Evolutionary conservation across 2,797 vertebrate genomes (phyloP), one percentile per base, ranked within the genome.

Genomic region (Apodemus agrarius): DNA sequence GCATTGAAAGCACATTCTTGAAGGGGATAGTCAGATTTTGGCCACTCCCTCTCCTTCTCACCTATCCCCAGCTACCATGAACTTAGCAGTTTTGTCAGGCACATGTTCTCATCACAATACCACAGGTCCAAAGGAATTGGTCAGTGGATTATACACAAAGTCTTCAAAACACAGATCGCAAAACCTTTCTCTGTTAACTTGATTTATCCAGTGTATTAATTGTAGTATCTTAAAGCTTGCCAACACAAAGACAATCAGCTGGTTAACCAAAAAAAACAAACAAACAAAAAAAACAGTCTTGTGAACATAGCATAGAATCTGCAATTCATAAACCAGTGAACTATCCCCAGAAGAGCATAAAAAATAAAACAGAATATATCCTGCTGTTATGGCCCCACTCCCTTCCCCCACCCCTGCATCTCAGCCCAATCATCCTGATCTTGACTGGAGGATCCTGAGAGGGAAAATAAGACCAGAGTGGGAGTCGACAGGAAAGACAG

Each of bases 1-100:
- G 2, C 34, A n/a, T 6, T 63, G 17, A 4, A 26, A 21, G 4
- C 0, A 29, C 5, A 11, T 6, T 9, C 16, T 37, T 40, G 3
- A 74, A 24, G 7, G 9, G 10, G 11, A 49, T 17, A 22, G 12
- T 34, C 14, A 8, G 34, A 52, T 1, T 7, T 5, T 16, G 4
- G 40, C 0, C 29, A 37, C 16, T 31, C 3, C 22, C 1, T n/a
- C 2, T 72, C 16, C 34, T 79, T 61, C 49, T 40, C 52, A 26
- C 49, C 31, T 52, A 10, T 24, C 10, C 14, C 34, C 31, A 6
- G 34, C 34, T 7, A 21, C 7, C 24, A 61, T 21, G 11, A 49
- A 46, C 8, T 61, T 10, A 74, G 11, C 65, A 74, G 52, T 8
- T 88, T n/a, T 31, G 7, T 61, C 13, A 26, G 6, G 1, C 8